Conservation (phyloP, 2,113 vertebrate species). For the Chauna torquata region DNA sequence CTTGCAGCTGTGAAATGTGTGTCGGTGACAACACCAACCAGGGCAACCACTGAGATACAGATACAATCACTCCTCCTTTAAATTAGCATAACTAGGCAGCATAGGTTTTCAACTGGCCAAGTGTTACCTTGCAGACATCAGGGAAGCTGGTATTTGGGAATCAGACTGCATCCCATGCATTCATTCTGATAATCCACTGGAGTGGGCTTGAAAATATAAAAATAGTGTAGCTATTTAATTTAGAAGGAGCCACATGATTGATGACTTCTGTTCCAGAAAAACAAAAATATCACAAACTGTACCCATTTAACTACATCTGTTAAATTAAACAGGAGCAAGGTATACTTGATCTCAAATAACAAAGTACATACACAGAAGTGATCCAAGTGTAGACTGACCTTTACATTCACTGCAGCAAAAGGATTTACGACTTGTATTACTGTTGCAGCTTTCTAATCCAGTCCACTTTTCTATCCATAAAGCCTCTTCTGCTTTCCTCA, state of each 20-base stretch:
- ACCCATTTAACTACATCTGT: not conserved
- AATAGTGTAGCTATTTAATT: not conserved
- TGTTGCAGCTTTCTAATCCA: not conserved
- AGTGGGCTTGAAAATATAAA: not conserved
- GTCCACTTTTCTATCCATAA: not conserved
- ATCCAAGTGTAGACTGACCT: not conserved
- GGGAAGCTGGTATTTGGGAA: not conserved
- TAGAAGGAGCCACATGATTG: not conserved
- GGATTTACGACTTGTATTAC: not conserved
- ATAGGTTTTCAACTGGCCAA: not conserved
- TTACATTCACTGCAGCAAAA: not conserved
- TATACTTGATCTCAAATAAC: not conserved
- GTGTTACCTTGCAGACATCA: not conserved
- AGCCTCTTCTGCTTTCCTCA: not conserved
- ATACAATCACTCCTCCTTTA: not conserved
- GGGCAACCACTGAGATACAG: too few relatives aligned
- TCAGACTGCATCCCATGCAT: not conserved
- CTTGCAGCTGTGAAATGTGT: not conserved
- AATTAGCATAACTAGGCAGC: not conserved
- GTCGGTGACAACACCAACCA: not conserved
- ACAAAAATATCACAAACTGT: not conserved
- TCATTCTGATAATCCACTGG: not conserved
- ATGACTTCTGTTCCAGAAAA: not conserved
- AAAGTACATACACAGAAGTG: not conserved
- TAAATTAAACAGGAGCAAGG: not conserved